phyloP scores from a whole-genome alignment of 2,797 vertebrate species.

The Eulemur rubriventer region DNA sequence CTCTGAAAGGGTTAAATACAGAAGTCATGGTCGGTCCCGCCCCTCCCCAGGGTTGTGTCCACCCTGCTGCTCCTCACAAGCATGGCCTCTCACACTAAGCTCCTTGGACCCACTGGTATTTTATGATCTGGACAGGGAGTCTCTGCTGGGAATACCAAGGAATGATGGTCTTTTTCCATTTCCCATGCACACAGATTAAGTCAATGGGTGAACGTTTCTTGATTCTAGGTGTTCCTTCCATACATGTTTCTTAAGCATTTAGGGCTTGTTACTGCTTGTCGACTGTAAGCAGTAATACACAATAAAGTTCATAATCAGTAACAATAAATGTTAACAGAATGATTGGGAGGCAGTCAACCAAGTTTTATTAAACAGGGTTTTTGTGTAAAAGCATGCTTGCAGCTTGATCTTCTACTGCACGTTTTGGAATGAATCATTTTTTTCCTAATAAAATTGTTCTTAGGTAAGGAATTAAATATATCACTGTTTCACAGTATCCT shows the following conservation, averaged over 20 bases:
- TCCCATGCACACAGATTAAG: neutral
- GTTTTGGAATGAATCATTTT: neutral
- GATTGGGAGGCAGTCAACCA: neutral
- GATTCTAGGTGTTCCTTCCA: neutral
- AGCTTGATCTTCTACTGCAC: neutral
- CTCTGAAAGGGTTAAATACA: neutral
- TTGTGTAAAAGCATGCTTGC: neutral
- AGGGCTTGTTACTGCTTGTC: neutral
- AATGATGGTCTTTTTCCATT: neutral
- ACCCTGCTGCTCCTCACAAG: neutral
- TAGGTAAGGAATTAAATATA: neutral
- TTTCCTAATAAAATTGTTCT: neutral
- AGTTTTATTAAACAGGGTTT: neutral
- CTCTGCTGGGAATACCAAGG: neutral
- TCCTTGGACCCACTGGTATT: neutral
- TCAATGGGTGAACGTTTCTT: neutral
- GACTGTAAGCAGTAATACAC: neutral
- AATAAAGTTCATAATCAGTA: neutral
- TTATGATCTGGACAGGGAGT: neutral
- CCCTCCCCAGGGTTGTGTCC: rapidly evolving
- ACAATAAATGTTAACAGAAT: neutral
- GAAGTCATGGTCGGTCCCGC: neutral
- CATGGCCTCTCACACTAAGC: neutral
- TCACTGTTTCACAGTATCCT: neutral
- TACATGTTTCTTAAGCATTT: neutral